Evolutionary conservation across 2,797 vertebrate species (phyloP).

Genomic region (Eulemur mongoz): DNA sequence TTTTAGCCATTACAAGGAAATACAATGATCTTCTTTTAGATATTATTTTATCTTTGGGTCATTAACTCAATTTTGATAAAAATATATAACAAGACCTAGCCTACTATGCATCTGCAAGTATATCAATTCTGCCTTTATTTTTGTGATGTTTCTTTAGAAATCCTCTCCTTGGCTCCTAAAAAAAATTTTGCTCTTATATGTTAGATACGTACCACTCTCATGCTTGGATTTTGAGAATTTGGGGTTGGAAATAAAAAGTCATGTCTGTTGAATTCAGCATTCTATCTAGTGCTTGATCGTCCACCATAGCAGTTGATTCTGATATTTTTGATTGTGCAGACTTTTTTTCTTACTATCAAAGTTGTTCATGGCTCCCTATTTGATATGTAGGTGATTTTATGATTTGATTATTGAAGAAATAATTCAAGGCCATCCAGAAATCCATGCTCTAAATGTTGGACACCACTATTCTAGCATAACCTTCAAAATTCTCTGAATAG

Average conservation of each 20-base stretch:
- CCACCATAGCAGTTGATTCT: neutral
- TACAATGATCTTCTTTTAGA: neutral
- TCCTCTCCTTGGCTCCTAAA: neutral
- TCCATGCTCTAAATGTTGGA: neutral
- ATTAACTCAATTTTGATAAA: neutral
- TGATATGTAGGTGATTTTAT: neutral
- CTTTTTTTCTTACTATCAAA: neutral
- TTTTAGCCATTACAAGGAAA: neutral
- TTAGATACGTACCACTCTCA: neutral
- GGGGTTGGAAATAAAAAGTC: neutral
- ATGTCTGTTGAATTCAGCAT: neutral
- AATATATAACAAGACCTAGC: neutral
- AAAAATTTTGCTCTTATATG: neutral
- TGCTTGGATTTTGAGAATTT: neutral
- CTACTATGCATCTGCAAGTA: neutral
- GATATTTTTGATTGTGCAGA: neutral
- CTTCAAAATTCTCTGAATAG: conserved; percentile 8
- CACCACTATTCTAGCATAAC: neutral
- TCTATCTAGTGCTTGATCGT: neutral
- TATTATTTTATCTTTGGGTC: neutral
- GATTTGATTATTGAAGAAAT: neutral
- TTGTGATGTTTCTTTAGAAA: neutral
- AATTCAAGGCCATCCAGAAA: neutral
- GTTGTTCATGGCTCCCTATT: neutral
- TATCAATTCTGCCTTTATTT: neutral